A percentile compares a stretch with the other conserved stretches of the same genome.
phyloP scores from a whole-genome alignment of 2,113 vertebrate species.

The Cephalopterus ornatus region DNA sequence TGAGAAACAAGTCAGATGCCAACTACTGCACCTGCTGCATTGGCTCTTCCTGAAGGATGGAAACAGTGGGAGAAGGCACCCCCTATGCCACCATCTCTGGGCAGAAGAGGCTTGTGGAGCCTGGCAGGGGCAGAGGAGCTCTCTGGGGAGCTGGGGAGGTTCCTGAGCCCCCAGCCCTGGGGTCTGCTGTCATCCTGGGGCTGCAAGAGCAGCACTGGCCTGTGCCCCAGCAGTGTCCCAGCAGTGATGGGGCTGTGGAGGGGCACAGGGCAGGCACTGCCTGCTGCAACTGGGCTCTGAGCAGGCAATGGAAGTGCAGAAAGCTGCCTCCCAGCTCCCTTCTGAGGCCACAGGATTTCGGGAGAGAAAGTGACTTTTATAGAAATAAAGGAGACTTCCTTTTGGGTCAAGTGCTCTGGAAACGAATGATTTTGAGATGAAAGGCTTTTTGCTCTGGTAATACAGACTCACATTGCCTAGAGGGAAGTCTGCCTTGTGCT shows the following conservation, averaged over 20 bases:
- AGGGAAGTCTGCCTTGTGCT: slow-evolving; percentile 17
- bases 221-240: not conserved
- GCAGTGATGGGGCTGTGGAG: not conserved
- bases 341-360: not conserved
- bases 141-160: no score
- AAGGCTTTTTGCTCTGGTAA: slow-evolving; percentile 8
- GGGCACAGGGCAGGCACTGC: not conserved
- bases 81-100: not conserved
- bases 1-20: not conserved
- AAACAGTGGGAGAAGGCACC: fast-evolving
- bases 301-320: fast-evolving
- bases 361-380: slow-evolving; percentile 19
- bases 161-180: not conserved
- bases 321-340: not conserved
- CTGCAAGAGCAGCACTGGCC: not conserved
- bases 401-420: slow-evolving; percentile 40
- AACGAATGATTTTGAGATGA: slow-evolving; percentile 24
- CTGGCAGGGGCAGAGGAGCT: not conserved
- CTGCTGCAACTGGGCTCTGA: not conserved
- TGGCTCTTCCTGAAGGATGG: not conserved
- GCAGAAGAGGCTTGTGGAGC: not conserved
- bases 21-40: fast-evolving
- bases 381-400: slow-evolving; percentile 33
- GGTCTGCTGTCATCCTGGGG: not conserved
- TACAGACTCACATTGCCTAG: not conserved